These are phyloP conservation scores for Pteronotus mesoamericanus DNA, from an alignment of 2,797 vertebrate genomes.

Conservation along the genomic window DNA sequence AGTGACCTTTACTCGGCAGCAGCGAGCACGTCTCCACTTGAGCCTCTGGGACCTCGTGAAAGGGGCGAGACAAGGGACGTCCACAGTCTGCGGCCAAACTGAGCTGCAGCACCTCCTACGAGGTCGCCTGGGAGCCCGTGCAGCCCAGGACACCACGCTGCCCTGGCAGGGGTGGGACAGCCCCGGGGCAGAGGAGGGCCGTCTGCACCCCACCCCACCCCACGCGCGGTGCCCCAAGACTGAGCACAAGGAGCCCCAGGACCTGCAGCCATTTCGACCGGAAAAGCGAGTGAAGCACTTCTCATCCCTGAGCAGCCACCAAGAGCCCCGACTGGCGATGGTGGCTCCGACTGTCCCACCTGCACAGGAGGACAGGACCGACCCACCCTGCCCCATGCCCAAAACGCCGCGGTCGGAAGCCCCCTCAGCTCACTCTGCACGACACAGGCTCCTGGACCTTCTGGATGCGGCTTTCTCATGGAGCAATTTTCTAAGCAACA, in stretches of 20 bases:
- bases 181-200: too few relatives aligned
- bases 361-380: neutral
- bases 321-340: neutral
- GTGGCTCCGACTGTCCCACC: neutral
- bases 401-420: neutral
- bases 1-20: neutral
- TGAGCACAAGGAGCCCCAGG: neutral
- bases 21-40: neutral
- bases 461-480: neutral
- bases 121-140: neutral
- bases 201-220: too few relatives aligned
- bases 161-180: neutral
- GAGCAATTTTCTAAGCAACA: neutral
- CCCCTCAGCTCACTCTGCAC: neutral
- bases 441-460: neutral
- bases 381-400: neutral
- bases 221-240: too few relatives aligned
- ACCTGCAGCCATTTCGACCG: neutral
- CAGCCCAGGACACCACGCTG: neutral
- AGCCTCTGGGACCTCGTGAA: neutral
- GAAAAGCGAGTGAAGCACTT: neutral
- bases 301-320: neutral
- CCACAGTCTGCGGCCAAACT: neutral
- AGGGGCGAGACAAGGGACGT: neutral
- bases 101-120: neutral